Conservation (phyloP, 2,797 vertebrate genomes). For the Sebastes taczanowskii region DNA sequence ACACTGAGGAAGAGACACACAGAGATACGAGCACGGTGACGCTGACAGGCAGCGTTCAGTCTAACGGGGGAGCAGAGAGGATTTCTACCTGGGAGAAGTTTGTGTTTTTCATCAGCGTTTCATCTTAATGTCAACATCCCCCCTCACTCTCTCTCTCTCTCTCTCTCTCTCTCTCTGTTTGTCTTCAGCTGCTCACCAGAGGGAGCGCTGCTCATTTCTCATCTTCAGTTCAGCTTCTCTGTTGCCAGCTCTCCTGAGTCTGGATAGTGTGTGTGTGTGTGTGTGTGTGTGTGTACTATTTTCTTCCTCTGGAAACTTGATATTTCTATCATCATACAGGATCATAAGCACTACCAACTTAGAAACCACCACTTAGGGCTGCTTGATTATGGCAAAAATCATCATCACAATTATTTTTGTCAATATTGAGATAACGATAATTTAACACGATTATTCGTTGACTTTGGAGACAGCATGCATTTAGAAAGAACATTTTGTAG, state of each 20-base stretch:
- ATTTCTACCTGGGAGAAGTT: conserved; percentile 31
- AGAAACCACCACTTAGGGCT: no score
- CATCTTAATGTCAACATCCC: conserved; percentile 1
- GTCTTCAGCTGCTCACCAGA: conserved; percentile 14
- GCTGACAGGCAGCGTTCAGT: background rate
- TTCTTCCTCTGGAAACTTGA: background rate
- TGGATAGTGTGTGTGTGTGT: background rate
- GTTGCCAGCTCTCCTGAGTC: conserved; percentile 5
- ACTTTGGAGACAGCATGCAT: no score
- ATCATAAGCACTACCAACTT: no score
- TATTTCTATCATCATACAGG: background rate
- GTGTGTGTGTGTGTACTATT: background rate
- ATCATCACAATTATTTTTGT: no score
- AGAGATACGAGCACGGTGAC: background rate
- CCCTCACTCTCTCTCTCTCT: background rate
- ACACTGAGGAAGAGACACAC: conserved; percentile 4
- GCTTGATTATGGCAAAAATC: no score
- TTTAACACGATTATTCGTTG: no score
- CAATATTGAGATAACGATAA: no score
- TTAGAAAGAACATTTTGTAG: no score
- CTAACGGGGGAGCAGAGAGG: conserved; percentile 2
- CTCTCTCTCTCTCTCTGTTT: background rate
- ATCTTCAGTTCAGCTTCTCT: background rate
- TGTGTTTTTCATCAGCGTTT: conserved; percentile 21
- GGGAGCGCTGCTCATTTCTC: conserved; percentile 10